These are phyloP conservation scores for Brachyalestes nurse DNA, from an alignment of 2,797 vertebrate species.

Conservation along the genomic window DNA sequence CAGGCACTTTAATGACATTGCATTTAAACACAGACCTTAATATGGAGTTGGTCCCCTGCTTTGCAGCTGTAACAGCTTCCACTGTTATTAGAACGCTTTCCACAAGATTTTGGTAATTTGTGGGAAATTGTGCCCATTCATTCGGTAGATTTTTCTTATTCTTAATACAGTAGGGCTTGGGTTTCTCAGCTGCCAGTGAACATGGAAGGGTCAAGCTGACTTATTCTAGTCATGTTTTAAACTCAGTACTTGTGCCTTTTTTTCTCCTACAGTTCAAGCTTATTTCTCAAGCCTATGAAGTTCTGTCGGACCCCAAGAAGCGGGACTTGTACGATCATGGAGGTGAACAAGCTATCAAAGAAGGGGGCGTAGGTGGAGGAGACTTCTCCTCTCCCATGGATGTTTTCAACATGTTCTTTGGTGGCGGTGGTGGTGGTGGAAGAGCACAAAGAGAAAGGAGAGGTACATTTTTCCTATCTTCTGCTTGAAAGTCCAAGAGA, in stretches of 20 bases:
- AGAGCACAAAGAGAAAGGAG: constrained; percentile 92
- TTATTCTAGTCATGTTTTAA: no score
- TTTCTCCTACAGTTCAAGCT: constrained; percentile 88
- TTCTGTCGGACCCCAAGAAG: constrained; percentile 94
- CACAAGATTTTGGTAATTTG: no score
- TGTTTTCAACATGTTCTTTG: constrained; percentile 99
- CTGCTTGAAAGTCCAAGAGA: neutral
- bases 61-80: no score
- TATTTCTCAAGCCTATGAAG: constrained; percentile 98
- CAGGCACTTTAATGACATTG: no score
- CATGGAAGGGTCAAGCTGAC: no score
- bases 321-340: constrained; percentile 96
- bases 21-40: no score
- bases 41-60: no score
- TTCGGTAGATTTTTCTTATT: neutral
- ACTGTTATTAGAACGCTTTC: neutral
- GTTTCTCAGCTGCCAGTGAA: neutral
- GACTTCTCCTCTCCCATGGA: constrained; percentile 92
- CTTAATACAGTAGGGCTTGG: neutral
- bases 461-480: constrained; percentile 73
- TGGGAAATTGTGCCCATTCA: neutral
- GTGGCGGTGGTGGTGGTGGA: constrained; percentile 82
- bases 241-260: neutral
- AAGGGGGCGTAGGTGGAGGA: constrained; percentile 87
- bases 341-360: constrained; percentile 97